Base-by-base conservation (phyloP, 2,113 vertebrate genomes). In the Trichomycterus rosablanca region DNA sequence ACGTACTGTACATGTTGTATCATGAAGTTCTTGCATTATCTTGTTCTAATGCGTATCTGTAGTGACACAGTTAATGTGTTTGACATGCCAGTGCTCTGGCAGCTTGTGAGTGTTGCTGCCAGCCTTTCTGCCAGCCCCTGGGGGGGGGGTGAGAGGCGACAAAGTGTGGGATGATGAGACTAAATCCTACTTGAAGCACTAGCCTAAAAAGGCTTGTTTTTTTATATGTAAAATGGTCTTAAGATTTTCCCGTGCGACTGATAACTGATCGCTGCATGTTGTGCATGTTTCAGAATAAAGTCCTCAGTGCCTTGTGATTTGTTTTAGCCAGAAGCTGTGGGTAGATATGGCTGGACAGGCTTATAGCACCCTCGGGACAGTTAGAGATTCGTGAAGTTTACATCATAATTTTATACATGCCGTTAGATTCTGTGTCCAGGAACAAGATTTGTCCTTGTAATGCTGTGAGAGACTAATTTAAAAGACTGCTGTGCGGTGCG, bases 101-200 rank as follows among this genome's bases (percentile, higher is more conserved):
- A 7, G 23, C 16, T 39, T 35, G 61, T 12, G 18, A 59, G 30
- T 42, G 55, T 46, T 28, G 24, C 26, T 54, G 32, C 30, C 24
- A 45, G 28, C 7, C 32, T 10, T 48, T 37, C 20, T 37, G 22
- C 42, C 12, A 18, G n/a, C 14, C 2, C 24, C 46, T 37, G 14
- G 58, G 35, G 46, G 56, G 43, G 52, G 54, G 55, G 40, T 40
- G 37, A n/a, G 53, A 52, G 23, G n/a, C 52, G 46, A 52, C 23
- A 53, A 63, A 45, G 32, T 54, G 48, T 15, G 5, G 34, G 46
- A 42, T 44, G 48, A 42, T 18, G 42, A 54, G 48, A 15, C 18
- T 34, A 37, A 23, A 24, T 34, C 20, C 30, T 53, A 16, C 35
- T 42, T 8, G 8, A 32, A 52, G n/a, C n/a, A 28, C 18, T 16